Conservation (phyloP, 2,888 invertebrate species). For the Cheiracanthium punctorium region DNA sequence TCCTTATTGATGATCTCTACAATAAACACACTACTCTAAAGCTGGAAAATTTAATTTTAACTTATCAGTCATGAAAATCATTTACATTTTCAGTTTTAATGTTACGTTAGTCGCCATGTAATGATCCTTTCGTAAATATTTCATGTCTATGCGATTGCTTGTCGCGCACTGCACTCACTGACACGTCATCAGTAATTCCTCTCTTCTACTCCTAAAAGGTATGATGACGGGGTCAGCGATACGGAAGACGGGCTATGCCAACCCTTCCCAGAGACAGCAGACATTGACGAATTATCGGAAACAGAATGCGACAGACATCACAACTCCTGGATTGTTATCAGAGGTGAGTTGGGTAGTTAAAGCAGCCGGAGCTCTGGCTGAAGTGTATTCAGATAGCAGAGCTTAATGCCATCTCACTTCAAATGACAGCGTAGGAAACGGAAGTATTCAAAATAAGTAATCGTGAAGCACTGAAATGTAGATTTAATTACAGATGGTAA, state of each 20-base stretch:
- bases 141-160: too few species aligned
- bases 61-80: too few species aligned
- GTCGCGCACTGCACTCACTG: too few species aligned
- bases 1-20: too few species aligned
- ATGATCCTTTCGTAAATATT: too few species aligned
- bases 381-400: background rate
- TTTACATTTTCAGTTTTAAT: too few species aligned
- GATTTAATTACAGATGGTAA: background rate
- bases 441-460: background rate
- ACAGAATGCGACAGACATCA: constrained; percentile 71
- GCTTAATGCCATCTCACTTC: background rate
- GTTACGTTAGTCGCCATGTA: too few species aligned
- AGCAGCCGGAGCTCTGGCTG: constrained; percentile 20
- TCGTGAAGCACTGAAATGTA: background rate
- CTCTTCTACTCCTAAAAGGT: too few species aligned
- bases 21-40: too few species aligned
- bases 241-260: constrained; percentile 33
- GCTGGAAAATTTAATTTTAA: too few species aligned
- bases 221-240: constrained; percentile 52
- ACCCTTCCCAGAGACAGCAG: constrained; percentile 53
- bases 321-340: constrained; percentile 69
- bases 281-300: constrained; percentile 70
- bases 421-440: background rate
- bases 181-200: too few species aligned
- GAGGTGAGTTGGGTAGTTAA: constrained; percentile 50